Evolutionary conservation across 2,888 invertebrate species (phyloP).

Genomic region (Cataglyphis altisquamis): DNA sequence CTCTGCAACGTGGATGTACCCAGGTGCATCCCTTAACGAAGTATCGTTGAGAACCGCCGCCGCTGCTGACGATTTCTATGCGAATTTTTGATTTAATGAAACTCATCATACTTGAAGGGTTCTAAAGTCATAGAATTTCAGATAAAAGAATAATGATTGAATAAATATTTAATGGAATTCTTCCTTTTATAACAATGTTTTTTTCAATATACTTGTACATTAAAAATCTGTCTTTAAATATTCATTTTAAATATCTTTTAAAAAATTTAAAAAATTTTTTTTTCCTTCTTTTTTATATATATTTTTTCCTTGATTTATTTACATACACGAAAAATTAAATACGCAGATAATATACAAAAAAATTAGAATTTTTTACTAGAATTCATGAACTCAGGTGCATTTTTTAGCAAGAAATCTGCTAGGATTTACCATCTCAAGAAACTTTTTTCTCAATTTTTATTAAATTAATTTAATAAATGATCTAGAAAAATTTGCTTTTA

Average conservation of each 20-base stretch:
- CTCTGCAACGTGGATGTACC: conserved; percentile 42
- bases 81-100: conserved; percentile 48
- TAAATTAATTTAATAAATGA: conserved; percentile 5
- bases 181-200: background rate
- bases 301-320: background rate
- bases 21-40: conserved; percentile 51
- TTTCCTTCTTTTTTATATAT: background rate
- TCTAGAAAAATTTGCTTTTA: background rate
- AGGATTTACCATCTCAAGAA: background rate
- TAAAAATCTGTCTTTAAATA: background rate
- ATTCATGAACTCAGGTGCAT: conserved; percentile 3
- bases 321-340: background rate
- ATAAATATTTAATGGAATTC: conserved; percentile 27
- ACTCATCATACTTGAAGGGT: background rate
- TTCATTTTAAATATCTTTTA: background rate
- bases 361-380: background rate
- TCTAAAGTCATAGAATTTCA: conserved; percentile 9
- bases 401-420: conserved; percentile 10
- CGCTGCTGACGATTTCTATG: background rate
- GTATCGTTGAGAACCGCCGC: conserved; percentile 37
- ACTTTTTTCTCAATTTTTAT: background rate
- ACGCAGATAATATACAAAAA: background rate
- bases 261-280: background rate
- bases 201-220: background rate
- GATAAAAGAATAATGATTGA: conserved; percentile 9